Conservation (phyloP, 2,113 vertebrate species). For the Pogona vitticeps region DNA sequence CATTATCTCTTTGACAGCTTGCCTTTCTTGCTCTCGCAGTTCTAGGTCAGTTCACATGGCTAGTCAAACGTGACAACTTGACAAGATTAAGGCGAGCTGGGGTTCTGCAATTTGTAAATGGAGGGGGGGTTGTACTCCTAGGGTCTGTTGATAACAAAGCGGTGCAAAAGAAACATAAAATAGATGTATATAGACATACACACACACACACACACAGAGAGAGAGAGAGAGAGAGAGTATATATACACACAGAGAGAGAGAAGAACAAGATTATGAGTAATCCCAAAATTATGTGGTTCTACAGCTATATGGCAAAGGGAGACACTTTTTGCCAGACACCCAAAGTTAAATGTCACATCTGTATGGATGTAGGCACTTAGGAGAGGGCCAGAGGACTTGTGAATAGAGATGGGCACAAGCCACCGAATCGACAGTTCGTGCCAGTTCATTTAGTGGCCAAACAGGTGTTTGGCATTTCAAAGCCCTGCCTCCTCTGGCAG, state of each 20-base stretch:
- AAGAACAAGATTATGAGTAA: background rate
- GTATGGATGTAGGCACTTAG: background rate
- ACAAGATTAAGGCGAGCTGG: slow-evolving; percentile 70
- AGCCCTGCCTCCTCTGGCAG: too few relatives aligned
- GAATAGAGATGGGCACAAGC: too few relatives aligned
- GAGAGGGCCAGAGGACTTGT: too few relatives aligned
- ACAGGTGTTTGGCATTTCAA: too few relatives aligned
- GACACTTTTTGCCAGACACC: background rate
- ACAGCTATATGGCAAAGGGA: background rate
- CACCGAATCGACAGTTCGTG: too few relatives aligned
- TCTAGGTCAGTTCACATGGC: slow-evolving; percentile 66
- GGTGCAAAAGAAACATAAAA: slow-evolving; percentile 20
- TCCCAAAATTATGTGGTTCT: background rate
- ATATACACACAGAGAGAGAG: background rate
- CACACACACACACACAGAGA: too few relatives aligned
- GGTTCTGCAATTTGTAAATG: slow-evolving; percentile 66
- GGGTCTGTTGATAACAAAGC: slow-evolving; percentile 63
- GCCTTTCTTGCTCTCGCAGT: slow-evolving; percentile 44
- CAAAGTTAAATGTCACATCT: background rate
- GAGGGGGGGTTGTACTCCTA: slow-evolving; percentile 57
- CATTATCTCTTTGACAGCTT: slow-evolving; percentile 60
- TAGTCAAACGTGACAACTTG: slow-evolving; percentile 66
- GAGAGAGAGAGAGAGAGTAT: too few relatives aligned
- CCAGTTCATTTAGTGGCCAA: too few relatives aligned
- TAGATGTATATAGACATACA: background rate